These are phyloP conservation scores for Tadarida brasiliensis DNA, from an alignment of 2,797 vertebrate genomes.

Conservation along the genomic window DNA sequence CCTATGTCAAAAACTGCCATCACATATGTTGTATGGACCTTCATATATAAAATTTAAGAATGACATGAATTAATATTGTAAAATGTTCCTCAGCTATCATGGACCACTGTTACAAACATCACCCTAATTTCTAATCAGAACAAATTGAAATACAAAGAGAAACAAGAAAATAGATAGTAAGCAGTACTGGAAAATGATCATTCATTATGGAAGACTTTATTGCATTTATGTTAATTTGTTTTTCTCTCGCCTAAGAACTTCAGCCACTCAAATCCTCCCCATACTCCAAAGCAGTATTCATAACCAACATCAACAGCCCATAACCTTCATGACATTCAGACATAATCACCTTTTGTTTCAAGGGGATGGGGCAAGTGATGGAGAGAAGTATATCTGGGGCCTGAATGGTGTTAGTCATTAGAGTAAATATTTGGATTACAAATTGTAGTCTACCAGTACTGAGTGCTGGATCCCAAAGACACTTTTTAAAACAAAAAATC, in stretches of 20 bases:
- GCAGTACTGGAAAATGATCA: background rate
- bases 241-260: background rate
- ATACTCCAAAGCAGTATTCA: background rate
- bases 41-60: background rate
- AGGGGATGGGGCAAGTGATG: background rate
- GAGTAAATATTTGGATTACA: background rate
- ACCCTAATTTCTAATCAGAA: background rate
- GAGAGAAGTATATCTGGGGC: background rate
- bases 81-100: slow-evolving; percentile 27
- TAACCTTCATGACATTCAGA: background rate
- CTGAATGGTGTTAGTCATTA: background rate
- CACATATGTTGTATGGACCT: background rate
- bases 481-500: background rate
- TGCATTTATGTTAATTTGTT: background rate
- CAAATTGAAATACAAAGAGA: slow-evolving; percentile 1
- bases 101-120: background rate
- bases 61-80: background rate
- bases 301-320: background rate
- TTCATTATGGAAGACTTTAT: background rate
- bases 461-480: background rate
- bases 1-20: background rate
- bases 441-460: background rate
- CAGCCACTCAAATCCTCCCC: background rate
- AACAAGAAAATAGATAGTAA: background rate
- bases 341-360: background rate